These are phyloP conservation scores for Anthopleura xanthogrammica DNA, from an alignment of 92 coral and sea anemone species.

Conservation along the genomic window DNA sequence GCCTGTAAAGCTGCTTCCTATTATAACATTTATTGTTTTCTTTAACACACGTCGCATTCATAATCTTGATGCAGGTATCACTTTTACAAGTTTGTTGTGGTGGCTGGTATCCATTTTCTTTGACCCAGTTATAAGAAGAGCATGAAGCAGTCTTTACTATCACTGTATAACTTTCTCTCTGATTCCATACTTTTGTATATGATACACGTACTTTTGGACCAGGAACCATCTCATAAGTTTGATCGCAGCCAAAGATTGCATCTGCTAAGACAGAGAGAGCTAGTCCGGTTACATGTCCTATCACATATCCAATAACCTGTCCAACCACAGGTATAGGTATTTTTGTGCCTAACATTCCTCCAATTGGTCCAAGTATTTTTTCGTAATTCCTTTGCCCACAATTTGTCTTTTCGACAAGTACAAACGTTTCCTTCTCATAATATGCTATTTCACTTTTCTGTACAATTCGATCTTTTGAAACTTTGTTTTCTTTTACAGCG, in stretches of 20 bases:
- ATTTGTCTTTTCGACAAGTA: background rate
- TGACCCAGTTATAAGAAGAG: background rate
- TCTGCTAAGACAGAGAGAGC: background rate
- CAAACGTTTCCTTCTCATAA: background rate
- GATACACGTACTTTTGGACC: background rate
- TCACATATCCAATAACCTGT: background rate
- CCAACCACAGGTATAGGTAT: background rate
- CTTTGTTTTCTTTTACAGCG: background rate
- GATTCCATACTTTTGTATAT: constrained; percentile 2
- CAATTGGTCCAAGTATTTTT: background rate
- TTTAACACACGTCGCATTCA: constrained; percentile 16
- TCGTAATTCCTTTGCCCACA: background rate
- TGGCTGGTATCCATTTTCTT: constrained; percentile 5
- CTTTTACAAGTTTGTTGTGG: constrained; percentile 13
- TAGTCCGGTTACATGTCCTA: background rate
- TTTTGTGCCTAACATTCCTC: background rate
- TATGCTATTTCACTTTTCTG: background rate
- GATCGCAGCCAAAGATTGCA: constrained; percentile 6
- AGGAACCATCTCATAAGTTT: background rate
- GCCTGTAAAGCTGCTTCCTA: background rate
- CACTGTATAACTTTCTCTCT: background rate
- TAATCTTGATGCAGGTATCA: constrained; percentile 20
- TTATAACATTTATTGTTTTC: constrained; percentile 15
- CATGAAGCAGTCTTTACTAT: background rate
- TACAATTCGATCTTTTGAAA: background rate